Evolutionary conservation across 1,140 invertebrate genomes (phyloP).

Genomic region (Meloidogyne chitwoodi): DNA sequence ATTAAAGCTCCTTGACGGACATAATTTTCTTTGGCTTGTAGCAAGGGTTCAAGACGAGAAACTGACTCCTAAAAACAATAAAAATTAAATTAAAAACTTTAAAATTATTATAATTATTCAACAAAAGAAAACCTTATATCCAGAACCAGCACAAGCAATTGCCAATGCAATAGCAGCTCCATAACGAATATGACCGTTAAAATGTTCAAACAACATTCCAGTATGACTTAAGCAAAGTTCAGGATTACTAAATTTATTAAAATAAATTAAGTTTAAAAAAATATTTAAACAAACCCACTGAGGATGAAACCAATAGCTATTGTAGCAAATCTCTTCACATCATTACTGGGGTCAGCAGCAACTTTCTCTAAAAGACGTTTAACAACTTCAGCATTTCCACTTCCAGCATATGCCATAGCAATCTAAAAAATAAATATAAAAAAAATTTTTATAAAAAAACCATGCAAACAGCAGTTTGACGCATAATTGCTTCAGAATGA

Average conservation of each 20-base stretch:
- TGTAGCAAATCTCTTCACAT: conserved; percentile 92
- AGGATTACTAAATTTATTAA: conserved; percentile 48
- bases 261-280: background rate
- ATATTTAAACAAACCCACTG: conserved; percentile 68
- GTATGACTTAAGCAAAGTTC: conserved; percentile 55
- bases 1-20: conserved; percentile 86
- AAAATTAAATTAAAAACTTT: background rate
- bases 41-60: conserved; percentile 91
- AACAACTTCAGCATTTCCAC: conserved; percentile 92
- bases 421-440: conserved; percentile 63
- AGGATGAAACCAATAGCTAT: conserved; percentile 92
- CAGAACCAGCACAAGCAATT: conserved; percentile 95
- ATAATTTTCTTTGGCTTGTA: conserved; percentile 97
- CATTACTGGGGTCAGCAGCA: conserved; percentile 95
- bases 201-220: conserved; percentile 80
- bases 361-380: conserved; percentile 88
- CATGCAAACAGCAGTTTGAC: conserved; percentile 92
- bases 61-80: conserved; percentile 76
- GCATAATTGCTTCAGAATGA: conserved; percentile 73
- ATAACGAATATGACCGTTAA: conserved; percentile 97
- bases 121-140: conserved; percentile 67
- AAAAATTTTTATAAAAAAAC: background rate
- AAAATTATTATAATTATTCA: background rate
- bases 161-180: conserved; percentile 97
- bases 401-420: conserved; percentile 97